Percentiles rank a stretch among this genome's conserved stretches.
These are phyloP conservation scores for Leptobrachium ailaonicum DNA, from an alignment of 2,113 vertebrate genomes.

Conservation along the genomic window DNA sequence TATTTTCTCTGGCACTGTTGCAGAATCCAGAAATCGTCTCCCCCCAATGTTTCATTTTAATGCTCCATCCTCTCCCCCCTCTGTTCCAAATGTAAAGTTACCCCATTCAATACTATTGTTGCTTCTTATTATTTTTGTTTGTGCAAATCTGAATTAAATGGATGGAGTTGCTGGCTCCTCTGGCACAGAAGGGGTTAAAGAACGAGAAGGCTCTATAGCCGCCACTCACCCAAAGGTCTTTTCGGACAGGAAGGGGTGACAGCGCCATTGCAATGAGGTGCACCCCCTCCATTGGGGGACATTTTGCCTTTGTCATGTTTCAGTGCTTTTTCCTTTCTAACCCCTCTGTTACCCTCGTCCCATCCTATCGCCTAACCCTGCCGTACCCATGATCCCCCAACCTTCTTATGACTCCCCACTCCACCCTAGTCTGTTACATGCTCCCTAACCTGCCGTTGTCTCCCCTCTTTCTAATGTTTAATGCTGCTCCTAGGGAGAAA, in stretches of 20 bases:
- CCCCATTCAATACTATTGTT: neutral
- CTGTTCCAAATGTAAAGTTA: neutral
- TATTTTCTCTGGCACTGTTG: neutral
- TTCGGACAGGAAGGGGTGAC: neutral
- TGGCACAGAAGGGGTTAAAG: conserved; percentile 2
- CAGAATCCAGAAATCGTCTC: neutral
- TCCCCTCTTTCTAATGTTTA: conserved; percentile 72
- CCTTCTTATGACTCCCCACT: neutral
- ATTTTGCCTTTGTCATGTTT: conserved; percentile 17
- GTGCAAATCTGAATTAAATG: neutral
- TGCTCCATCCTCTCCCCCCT: neutral
- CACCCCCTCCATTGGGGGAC: neutral
- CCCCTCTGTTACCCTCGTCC: neutral
- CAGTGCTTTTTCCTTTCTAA: conserved; percentile 17
- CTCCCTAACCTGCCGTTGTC: conserved; percentile 80
- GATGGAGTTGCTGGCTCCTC: neutral
- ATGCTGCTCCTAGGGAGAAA: conserved; percentile 88
- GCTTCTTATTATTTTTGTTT: neutral
- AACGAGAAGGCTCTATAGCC: neutral
- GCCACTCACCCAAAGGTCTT: neutral
- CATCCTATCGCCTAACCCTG: neutral
- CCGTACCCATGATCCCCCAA: neutral
- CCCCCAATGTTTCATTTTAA: neutral
- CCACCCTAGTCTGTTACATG: conserved; percentile 62
- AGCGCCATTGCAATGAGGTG: neutral